Conservation (phyloP, 2,888 invertebrate genomes). For the Nomada ferruginata region DNA sequence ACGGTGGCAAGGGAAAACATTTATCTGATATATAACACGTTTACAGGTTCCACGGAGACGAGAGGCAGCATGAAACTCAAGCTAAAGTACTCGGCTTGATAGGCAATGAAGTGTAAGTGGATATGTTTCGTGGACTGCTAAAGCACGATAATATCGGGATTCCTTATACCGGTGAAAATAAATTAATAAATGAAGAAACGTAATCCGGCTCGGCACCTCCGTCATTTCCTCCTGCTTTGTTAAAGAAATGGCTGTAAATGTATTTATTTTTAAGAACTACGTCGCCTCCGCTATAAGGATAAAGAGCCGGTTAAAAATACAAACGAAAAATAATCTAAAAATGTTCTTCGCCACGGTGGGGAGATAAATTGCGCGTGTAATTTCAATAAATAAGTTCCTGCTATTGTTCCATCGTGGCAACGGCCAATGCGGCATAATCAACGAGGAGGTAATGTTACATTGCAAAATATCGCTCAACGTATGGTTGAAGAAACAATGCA, state of each 20-base stretch:
- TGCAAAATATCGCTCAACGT: slow-evolving; percentile 36
- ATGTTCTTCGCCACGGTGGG: slow-evolving; percentile 6
- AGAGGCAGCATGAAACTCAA: slow-evolving; percentile 69
- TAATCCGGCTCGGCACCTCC: slow-evolving; percentile 39
- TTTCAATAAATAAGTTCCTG: slow-evolving; percentile 48
- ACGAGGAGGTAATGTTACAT: slow-evolving; percentile 47
- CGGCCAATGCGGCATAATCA: slow-evolving; percentile 27
- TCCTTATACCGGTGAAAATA: slow-evolving; percentile 58
- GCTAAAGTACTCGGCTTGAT: slow-evolving; percentile 69
- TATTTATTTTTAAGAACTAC: slow-evolving; percentile 49
- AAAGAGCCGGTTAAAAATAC: slow-evolving; percentile 63
- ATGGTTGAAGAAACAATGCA: slow-evolving; percentile 5
- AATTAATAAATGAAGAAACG: slow-evolving; percentile 56
- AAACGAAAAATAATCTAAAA: slow-evolving; percentile 33
- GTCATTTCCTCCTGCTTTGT: slow-evolving; percentile 41
- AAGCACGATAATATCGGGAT: slow-evolving; percentile 68
- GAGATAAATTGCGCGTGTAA: slow-evolving; percentile 39
- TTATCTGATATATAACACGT: slow-evolving; percentile 73
- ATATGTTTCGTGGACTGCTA: slow-evolving; percentile 71
- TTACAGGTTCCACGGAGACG: slow-evolving; percentile 65
- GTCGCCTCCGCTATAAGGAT: slow-evolving; percentile 29
- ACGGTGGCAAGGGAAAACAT: slow-evolving; percentile 61
- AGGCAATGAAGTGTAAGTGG: slow-evolving; percentile 73
- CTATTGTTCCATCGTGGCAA: slow-evolving; percentile 33
- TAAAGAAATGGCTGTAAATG: background rate